Base-by-base conservation (phyloP, 2,113 vertebrate species). In the Myanophis thanlyinensis region DNA sequence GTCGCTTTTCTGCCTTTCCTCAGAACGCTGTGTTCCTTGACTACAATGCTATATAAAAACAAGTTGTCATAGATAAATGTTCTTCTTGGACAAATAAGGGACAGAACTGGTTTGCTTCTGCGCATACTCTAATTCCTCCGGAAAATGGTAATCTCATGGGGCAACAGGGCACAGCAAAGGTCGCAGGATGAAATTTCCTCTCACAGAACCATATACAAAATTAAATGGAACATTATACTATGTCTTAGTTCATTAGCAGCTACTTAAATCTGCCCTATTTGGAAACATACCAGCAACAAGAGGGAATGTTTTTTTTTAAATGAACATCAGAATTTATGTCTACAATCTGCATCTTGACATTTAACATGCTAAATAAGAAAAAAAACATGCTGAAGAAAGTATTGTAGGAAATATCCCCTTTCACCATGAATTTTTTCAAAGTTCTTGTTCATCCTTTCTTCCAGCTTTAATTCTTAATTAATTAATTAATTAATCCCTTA, bases 1-100 rank as follows among this genome's bases (percentile, higher is more conserved):
- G 49, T 87, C 30, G 23, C 9, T 47, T 59, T 51, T 48, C 54
- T 89, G 10, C 25, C 54, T 89, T 47, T 67, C 15, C 85, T 46
- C n/a, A 90, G 93, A 90, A 92, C 89, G 51, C 59, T 84, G 18
- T 94, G 93, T 94, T 94, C 91, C 59, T 90, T 94, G n/a, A 62
- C 85, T 90, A n/a, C 88, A 92, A 87, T 49, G 53, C 12, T 49
- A 89, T 93, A 56, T 56, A 89, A 91, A 86, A 91, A 93, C 9
- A 88, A 94, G 15, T 47, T 90, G 91, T 40, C 25, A 80, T 48
- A 62, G 18, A 46, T 51, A 80, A 86, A 62, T 47, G 59, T 90
- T 80, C n/a, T 94, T 25, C 27, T 85, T 47, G 20, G 52, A 35
- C 56, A 94, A 86, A 52, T 86, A 89, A 85, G 25, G 86, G 89